Evolutionary conservation across 2,797 vertebrate genomes (phyloP), one percentile per base, ranked within the genome.

Genomic region (Helicolenus hilgendorfi): DNA sequence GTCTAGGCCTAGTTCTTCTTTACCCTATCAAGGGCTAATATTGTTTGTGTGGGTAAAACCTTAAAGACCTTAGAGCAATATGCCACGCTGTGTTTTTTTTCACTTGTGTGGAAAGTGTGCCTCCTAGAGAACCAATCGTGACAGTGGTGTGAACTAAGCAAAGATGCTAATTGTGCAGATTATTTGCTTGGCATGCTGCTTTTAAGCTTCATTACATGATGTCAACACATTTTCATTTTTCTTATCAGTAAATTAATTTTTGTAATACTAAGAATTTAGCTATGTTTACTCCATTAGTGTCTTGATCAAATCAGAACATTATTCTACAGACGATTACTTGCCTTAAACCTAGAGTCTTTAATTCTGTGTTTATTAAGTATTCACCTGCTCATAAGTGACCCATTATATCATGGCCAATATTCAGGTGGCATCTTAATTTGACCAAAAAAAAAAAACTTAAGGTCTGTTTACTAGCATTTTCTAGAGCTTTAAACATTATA

Each of bases 401-500:
- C 11, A 11, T 14, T 45, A 35, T 45, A 49, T 59, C 29, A 60
- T 26, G 18, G 55, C 11, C 9, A 11, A 35, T 38, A 31, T 58
- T 55, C 15, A 84, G 45, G 7, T 26, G n/a, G 69, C 26, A 9
- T 69, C 4, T 35, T 22, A 41, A 38, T 49, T 14, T 24, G 56
- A 26, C 4, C 0, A 1, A 11, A 65, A 18, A 6, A 1, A 41
- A 58, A 62, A 4, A 59, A 26, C 24, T 14, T 27, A 14, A 2
- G 53, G 18, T 49, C 0, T 7, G 0, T 15, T 45, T 45, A 45
- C 45, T 0, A 60, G 7, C 4, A 15, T 45, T 13, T 56, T 41
- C 14, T 2, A 7, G 5, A 24, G 18, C 4, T 65, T 56, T 53
- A 7, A 38, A 7, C 15, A 33, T 11, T 14, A 31, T 73, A 14